Percentiles rank a stretch among this genome's conserved stretches.
These are phyloP conservation scores for Cydia strobilella DNA, from an alignment of 1,140 invertebrate species.

Conservation along the genomic window DNA sequence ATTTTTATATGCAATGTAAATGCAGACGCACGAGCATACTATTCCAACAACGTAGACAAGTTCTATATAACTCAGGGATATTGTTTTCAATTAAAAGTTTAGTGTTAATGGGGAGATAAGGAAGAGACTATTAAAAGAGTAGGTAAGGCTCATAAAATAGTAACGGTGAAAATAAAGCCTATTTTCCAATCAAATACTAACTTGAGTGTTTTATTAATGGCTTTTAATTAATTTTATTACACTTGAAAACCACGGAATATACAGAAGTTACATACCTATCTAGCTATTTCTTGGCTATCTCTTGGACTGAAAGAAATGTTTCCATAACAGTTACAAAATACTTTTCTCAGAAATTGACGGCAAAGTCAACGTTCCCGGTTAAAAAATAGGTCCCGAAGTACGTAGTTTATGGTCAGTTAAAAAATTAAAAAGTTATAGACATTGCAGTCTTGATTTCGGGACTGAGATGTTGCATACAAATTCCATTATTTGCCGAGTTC, in stretches of 20 bases:
- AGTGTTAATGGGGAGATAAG: neutral
- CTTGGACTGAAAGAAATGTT: no score
- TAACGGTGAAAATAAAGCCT: neutral
- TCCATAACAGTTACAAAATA: no score
- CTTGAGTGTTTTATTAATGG: conserved; percentile 11
- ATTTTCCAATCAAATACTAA: neutral
- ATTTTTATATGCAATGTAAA: neutral
- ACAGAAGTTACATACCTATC: neutral
- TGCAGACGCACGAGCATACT: neutral
- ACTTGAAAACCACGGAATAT: neutral
- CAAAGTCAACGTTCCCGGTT: no score
- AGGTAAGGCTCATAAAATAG: neutral
- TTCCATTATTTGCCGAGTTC: no score
- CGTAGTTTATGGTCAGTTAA: no score
- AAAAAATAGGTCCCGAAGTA: no score
- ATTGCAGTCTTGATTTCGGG: no score
- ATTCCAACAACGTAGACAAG: neutral
- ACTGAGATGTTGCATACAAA: no score
- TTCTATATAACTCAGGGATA: conserved; percentile 5
- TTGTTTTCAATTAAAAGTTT: conserved; percentile 2
- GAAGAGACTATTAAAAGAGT: conserved; percentile 10
- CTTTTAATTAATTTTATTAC: conserved; percentile 7
- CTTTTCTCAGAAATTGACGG: no score
- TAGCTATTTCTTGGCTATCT: no score
- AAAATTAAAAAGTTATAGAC: no score